Evolutionary conservation across 2,888 invertebrate species (phyloP).

Genomic region (Nysson spinosus): DNA sequence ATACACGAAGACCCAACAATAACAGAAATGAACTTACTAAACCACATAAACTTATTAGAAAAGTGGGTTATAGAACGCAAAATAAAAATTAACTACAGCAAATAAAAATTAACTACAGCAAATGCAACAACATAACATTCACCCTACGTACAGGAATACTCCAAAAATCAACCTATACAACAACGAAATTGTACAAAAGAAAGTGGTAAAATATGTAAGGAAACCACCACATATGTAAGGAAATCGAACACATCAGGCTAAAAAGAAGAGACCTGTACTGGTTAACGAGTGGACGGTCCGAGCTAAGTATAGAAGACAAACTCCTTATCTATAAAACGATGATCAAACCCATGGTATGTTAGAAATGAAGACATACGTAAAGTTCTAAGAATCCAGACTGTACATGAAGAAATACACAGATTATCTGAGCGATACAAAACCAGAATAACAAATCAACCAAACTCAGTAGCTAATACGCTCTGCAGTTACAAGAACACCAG

Average conservation of each 20-base stretch:
- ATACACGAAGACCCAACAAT: background rate
- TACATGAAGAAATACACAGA: background rate
- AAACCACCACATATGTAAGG: background rate
- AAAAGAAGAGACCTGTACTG: too few species aligned
- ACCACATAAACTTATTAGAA: background rate
- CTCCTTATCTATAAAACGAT: background rate
- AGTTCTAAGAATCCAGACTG: background rate
- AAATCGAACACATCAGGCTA: background rate
- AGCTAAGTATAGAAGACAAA: background rate
- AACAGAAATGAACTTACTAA: background rate
- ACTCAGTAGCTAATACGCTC: too few species aligned
- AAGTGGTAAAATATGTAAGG: background rate
- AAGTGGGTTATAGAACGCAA: background rate
- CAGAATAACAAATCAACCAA: too few species aligned
- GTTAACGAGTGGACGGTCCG: background rate
- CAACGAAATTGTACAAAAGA: background rate
- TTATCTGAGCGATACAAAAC: too few species aligned
- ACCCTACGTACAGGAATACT: background rate
- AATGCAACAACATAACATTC: background rate
- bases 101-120: too few species aligned
- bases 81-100: background rate
- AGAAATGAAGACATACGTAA: background rate
- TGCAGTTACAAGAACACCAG: too few species aligned
- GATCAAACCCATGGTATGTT: background rate
- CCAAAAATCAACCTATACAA: too few species aligned